phyloP scores from a whole-genome alignment of 1,140 invertebrate genomes.

The Lepidotrigona ventralis region DNA sequence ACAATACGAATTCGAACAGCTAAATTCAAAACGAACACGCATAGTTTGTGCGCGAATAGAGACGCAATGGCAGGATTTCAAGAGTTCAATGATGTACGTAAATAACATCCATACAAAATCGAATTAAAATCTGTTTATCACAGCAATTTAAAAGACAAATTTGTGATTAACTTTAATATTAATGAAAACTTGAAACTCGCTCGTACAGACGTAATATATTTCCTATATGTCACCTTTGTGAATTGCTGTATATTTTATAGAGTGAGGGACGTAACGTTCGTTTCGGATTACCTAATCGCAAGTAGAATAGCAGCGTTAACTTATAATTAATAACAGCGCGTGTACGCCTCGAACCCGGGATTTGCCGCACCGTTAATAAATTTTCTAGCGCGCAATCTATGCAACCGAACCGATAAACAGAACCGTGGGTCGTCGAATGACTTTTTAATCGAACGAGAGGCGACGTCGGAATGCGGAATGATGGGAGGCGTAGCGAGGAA shows the following conservation, averaged over 20 bases:
- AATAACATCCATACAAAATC: too few relatives aligned
- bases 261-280: neutral
- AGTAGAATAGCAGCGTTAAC: neutral
- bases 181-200: too few relatives aligned
- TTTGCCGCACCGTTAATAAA: neutral
- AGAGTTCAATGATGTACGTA: too few relatives aligned
- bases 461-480: constrained; percentile 33
- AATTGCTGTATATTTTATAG: too few relatives aligned
- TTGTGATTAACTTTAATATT: too few relatives aligned
- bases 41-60: neutral
- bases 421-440: constrained; percentile 43
- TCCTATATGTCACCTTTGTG: too few relatives aligned
- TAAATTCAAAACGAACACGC: constrained; percentile 20
- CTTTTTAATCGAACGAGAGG: constrained; percentile 57
- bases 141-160: too few relatives aligned
- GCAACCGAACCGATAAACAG: constrained; percentile 1
- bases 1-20: constrained; percentile 16
- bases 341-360: neutral
- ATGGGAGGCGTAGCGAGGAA: constrained; percentile 8
- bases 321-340: neutral
- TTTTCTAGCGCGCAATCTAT: neutral
- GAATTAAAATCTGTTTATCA: too few relatives aligned
- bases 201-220: too few relatives aligned
- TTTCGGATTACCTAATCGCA: neutral
- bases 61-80: neutral